Evolutionary conservation across 92 coral and sea anemone genomes (phyloP).

Genomic region (Epizoanthus ramosus): DNA sequence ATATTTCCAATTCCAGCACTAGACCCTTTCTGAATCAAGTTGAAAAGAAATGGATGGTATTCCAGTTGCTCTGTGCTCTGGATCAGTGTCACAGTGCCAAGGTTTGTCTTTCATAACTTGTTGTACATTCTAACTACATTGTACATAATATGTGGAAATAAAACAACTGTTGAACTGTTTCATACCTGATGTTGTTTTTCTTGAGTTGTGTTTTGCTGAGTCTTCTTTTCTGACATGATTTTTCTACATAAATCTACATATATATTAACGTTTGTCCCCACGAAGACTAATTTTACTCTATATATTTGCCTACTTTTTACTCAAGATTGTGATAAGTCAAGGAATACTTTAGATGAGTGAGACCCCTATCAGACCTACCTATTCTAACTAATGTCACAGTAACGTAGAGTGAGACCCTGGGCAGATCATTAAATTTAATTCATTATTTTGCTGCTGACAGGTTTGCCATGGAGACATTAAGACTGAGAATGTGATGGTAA

Average conservation of each 20-base stretch:
- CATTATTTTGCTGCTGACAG: slow-evolving; percentile 43
- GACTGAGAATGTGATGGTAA: slow-evolving; percentile 95
- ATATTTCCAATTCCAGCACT: slow-evolving; percentile 63
- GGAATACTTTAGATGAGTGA: too few species aligned
- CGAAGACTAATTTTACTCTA: too few species aligned
- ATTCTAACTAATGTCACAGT: too few species aligned
- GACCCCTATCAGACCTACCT: too few species aligned
- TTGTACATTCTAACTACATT: too few species aligned
- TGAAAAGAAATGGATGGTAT: slow-evolving; percentile 98
- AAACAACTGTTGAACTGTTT: too few species aligned
- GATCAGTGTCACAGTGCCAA: slow-evolving; percentile 90
- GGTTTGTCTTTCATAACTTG: slow-evolving; percentile 38
- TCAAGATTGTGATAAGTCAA: too few species aligned
- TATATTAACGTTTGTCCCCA: too few species aligned
- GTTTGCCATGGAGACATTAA: slow-evolving; percentile 98
- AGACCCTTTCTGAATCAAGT: slow-evolving; percentile 92
- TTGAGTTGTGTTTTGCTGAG: not conserved
- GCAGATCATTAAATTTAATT: not conserved
- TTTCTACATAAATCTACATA: too few species aligned
- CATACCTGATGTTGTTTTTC: not conserved
- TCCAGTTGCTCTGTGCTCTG: slow-evolving; percentile 87
- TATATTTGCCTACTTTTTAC: too few species aligned
- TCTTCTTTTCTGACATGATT: too few species aligned
- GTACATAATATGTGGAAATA: too few species aligned
- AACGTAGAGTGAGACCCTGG: not conserved